Evolutionary conservation across 2,888 invertebrate species (phyloP).

Genomic region (Alentia gelatinosa): DNA sequence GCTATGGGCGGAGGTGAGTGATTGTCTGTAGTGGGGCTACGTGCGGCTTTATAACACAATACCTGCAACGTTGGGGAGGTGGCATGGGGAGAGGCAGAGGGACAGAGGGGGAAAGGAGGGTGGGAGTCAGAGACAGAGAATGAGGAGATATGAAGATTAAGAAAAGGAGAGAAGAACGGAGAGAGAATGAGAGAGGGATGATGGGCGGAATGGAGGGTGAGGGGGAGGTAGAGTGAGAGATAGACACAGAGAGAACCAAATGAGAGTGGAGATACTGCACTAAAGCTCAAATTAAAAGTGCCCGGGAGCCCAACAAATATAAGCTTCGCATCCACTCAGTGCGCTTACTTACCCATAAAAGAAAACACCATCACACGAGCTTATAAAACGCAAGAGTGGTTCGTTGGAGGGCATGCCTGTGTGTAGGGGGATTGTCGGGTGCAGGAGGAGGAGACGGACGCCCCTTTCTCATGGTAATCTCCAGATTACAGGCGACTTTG

Average conservation of each 20-base stretch:
- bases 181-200: too few species aligned
- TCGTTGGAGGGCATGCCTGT: background rate
- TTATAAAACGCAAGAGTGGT: background rate
- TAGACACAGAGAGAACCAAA: too few species aligned
- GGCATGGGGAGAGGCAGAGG: background rate
- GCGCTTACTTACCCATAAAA: background rate
- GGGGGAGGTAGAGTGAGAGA: too few species aligned
- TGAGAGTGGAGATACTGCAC: too few species aligned
- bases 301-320: too few species aligned
- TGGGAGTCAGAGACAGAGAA: background rate
- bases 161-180: too few species aligned
- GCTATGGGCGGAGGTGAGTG: background rate
- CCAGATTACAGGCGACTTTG: slow-evolving; percentile 27
- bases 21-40: background rate
- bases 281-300: too few species aligned
- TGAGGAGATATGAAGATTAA: background rate
- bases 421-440: background rate
- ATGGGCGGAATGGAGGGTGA: too few species aligned
- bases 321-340: background rate
- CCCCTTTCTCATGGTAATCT: slow-evolving; percentile 27
- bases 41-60: background rate
- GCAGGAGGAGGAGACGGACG: background rate
- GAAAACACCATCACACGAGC: background rate
- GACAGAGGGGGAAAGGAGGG: background rate
- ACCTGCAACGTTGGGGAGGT: background rate